These are phyloP conservation scores for Lithobius niger DNA, from an alignment of 1,140 invertebrate genomes.

Conservation along the genomic window DNA sequence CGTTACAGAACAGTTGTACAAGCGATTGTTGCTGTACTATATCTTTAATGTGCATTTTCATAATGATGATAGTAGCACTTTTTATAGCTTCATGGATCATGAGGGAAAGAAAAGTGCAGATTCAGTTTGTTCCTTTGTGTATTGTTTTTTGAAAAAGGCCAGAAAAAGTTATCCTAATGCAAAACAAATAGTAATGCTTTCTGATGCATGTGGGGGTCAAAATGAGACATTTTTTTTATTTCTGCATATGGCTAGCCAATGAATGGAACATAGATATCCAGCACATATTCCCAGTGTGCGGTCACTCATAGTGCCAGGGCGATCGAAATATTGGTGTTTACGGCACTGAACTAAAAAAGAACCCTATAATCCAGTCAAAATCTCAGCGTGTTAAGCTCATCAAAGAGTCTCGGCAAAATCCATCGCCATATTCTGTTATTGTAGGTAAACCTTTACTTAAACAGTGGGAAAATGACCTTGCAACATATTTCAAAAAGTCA, in stretches of 20 bases:
- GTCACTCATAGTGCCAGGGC: background rate
- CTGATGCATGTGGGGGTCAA: background rate
- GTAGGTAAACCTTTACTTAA: background rate
- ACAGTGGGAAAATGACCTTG: background rate
- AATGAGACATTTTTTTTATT: background rate
- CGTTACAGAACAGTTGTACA: background rate
- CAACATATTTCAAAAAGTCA: background rate
- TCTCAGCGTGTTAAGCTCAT: background rate
- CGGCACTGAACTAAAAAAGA: background rate
- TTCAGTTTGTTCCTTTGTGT: background rate
- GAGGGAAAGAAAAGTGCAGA: background rate
- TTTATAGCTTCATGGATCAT: background rate
- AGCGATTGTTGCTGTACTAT: background rate
- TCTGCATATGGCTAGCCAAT: background rate
- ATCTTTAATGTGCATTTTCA: background rate
- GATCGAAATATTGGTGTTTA: background rate
- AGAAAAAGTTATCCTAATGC: background rate
- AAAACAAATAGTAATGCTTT: background rate
- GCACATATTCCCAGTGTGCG: background rate
- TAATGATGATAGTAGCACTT: background rate
- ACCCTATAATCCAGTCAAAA: background rate
- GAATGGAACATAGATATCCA: background rate
- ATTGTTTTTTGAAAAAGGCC: background rate
- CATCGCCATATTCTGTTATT: background rate
- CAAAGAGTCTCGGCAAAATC: background rate